A percentile compares a stretch with the other conserved stretches of the same genome.
These are phyloP conservation scores for Eupithecia inturbata DNA, from an alignment of 2,888 invertebrate species.

Conservation along the genomic window DNA sequence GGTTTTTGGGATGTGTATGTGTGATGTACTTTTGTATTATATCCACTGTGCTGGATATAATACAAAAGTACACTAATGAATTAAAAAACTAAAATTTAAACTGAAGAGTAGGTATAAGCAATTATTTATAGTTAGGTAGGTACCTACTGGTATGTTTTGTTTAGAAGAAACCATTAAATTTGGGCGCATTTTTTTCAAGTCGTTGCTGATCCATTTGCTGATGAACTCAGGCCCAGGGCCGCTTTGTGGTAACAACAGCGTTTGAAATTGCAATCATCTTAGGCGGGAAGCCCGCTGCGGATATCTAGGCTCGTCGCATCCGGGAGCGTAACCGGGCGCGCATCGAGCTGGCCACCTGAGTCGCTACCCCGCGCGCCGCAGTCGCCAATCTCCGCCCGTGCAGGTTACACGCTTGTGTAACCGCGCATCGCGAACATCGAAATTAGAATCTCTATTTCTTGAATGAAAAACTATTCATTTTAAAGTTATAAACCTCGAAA, in stretches of 20 bases:
- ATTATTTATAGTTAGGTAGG: too few relatives aligned
- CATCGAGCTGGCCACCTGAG: constrained; percentile 52
- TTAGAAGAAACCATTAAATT: not conserved
- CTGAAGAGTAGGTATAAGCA: too few relatives aligned
- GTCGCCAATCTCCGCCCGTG: constrained; percentile 24
- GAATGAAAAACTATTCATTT: constrained; percentile 29
- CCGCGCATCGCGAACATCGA: constrained; percentile 24
- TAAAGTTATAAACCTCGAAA: constrained; percentile 7
- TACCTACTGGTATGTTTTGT: not conserved
- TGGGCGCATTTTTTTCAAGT: not conserved
- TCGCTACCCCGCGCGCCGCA: constrained; percentile 50
- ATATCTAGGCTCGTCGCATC: constrained; percentile 57
- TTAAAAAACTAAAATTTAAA: too few relatives aligned
- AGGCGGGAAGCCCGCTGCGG: constrained; percentile 45
- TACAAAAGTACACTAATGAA: too few relatives aligned
- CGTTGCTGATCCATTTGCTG: not conserved
- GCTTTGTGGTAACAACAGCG: not conserved
- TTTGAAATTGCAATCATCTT: constrained; percentile 20
- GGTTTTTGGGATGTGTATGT: too few relatives aligned
- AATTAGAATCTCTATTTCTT: constrained; percentile 17
- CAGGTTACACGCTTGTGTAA: constrained; percentile 14
- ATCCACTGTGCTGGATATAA: too few relatives aligned
- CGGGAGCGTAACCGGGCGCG: constrained; percentile 56
- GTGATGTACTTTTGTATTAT: too few relatives aligned
- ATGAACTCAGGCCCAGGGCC: not conserved